phyloP scores from a whole-genome alignment of 2,113 vertebrate species.

The Entelurus aequoreus region DNA sequence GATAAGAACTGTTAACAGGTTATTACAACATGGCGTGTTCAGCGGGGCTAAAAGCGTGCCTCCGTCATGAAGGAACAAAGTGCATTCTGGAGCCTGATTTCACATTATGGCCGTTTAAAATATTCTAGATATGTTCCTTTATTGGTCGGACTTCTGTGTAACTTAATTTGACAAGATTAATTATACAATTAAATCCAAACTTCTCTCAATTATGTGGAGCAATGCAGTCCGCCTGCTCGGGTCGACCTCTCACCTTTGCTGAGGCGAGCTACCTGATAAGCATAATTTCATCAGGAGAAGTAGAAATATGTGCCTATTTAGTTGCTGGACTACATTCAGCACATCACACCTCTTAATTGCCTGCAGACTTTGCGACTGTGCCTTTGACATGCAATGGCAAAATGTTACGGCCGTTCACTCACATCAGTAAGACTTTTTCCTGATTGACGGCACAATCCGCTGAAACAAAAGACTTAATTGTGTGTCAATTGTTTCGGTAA shows the following conservation, averaged over 20 bases:
- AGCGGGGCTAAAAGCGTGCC: conserved; percentile 52
- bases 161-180: conserved; percentile 78
- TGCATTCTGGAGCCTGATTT: conserved; percentile 68
- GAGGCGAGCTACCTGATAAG: conserved; percentile 71
- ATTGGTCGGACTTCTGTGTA: conserved; percentile 70
- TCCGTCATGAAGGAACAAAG: conserved; percentile 69
- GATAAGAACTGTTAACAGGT: conserved; percentile 71
- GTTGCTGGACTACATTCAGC: conserved; percentile 56
- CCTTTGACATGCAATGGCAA: conserved; percentile 57
- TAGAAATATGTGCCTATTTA: conserved; percentile 67
- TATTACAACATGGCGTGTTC: conserved; percentile 62
- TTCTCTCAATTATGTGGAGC: conserved; percentile 75
- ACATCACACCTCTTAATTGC: conserved; percentile 63
- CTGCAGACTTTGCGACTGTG: conserved; percentile 46
- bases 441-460: conserved; percentile 62
- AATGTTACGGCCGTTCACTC: conserved; percentile 49
- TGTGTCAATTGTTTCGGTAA: conserved; percentile 61
- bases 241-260: conserved; percentile 67
- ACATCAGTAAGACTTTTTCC: conserved; percentile 32
- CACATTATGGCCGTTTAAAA: conserved; percentile 74
- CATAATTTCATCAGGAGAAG: conserved; percentile 68
- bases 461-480: conserved; percentile 66
- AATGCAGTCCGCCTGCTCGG: conserved; percentile 65
- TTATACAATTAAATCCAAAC: conserved; percentile 78
- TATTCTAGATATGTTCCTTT: conserved; percentile 69